Conservation (phyloP, 2,113 vertebrate genomes). For the Charadrius vociferus region DNA sequence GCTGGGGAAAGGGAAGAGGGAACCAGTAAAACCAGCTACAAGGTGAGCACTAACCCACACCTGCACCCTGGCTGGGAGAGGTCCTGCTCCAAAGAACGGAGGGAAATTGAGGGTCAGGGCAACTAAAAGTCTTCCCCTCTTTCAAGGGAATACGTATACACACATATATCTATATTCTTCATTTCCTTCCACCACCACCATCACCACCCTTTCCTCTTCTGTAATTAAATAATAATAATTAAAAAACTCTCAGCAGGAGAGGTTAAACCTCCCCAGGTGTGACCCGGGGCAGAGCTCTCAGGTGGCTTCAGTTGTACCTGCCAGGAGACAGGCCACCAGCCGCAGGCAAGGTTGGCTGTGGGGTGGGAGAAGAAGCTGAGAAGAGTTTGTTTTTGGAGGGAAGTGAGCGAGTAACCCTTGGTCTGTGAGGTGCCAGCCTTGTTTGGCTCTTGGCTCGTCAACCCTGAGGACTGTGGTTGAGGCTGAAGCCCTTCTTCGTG, state of each 20-base stretch:
- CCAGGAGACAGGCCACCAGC: not conserved
- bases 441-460: too few relatives aligned
- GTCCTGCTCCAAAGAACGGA: not conserved
- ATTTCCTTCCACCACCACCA: not conserved
- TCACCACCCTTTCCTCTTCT: not conserved
- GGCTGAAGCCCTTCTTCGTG: not conserved
- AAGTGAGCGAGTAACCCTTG: not conserved
- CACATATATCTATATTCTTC: fast-evolving
- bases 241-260: not conserved
- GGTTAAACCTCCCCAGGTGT: not conserved
- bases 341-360: not conserved
- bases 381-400: not conserved
- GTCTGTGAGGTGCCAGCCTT: not conserved
- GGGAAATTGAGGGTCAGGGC: not conserved
- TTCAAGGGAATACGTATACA: not conserved
- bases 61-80: not conserved
- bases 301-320: not conserved
- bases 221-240: not conserved
- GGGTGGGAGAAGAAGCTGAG: not conserved
- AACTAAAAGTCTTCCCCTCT: not conserved
- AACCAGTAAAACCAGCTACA: not conserved
- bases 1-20: not conserved
- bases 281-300: not conserved
- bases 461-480: not conserved
- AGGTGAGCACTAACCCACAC: not conserved